Evolutionary conservation across 2,888 invertebrate genomes (phyloP).

Genomic region (Cryptops parisi): DNA sequence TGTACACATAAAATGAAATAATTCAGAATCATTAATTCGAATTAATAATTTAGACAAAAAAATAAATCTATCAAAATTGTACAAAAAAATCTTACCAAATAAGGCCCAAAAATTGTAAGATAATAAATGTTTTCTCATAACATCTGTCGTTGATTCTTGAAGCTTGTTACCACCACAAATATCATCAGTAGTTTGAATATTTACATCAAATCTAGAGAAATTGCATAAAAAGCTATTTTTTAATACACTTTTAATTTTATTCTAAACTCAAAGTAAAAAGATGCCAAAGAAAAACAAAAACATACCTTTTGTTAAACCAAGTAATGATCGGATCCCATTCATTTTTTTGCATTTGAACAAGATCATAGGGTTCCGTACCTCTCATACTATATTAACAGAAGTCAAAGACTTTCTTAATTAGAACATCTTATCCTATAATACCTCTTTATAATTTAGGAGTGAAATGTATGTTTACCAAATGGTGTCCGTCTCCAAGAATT

Average conservation of each 20-base stretch:
- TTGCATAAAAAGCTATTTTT: constrained; percentile 14
- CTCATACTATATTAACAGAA: constrained; percentile 6
- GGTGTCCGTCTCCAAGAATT: constrained; percentile 68
- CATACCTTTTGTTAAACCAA: constrained; percentile 64
- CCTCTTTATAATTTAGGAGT: too few species aligned
- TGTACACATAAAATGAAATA: constrained; percentile 18
- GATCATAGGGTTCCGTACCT: constrained; percentile 48
- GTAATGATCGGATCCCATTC: constrained; percentile 82
- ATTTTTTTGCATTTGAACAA: constrained; percentile 55
- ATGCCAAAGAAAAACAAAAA: too few species aligned
- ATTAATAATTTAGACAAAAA: background rate
- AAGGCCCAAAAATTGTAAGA: constrained; percentile 69
- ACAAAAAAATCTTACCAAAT: constrained; percentile 45
- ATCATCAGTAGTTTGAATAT: constrained; percentile 52
- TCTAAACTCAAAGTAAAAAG: too few species aligned
- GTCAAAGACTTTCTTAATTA: constrained; percentile 31
- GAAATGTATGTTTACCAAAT: constrained; percentile 36
- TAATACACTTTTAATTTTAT: background rate
- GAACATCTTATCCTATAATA: too few species aligned
- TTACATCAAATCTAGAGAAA: constrained; percentile 44
- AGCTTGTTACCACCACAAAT: constrained; percentile 54
- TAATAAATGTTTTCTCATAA: constrained; percentile 56
- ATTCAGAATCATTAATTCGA: constrained; percentile 3
- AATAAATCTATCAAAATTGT: background rate
- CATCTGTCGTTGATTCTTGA: constrained; percentile 47